phyloP scores from a whole-genome alignment of 92 coral and sea anemone species.

The Micromussa lordhowensis region DNA sequence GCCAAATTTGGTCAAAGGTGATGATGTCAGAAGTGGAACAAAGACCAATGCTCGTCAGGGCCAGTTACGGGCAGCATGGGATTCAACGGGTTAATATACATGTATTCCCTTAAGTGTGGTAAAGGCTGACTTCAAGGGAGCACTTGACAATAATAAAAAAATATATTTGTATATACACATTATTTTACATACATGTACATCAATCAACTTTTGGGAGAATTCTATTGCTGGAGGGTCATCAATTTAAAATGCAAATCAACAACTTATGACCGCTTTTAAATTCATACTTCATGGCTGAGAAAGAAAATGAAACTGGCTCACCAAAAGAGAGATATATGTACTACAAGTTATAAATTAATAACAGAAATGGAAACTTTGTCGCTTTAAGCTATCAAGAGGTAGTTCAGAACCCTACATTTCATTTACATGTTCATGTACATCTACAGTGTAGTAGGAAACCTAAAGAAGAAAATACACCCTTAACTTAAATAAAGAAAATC shows the following conservation, averaged over 20 bases:
- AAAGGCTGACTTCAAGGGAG: no score
- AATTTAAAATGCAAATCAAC: background rate
- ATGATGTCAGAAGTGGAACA: no score
- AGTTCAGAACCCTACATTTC: no score
- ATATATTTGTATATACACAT: no score
- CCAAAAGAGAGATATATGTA: background rate
- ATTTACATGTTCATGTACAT: no score
- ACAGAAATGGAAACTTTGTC: background rate
- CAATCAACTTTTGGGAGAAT: background rate
- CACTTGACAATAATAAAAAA: no score
- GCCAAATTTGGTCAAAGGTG: no score
- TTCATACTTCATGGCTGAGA: constrained; percentile 4
- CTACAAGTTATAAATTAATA: background rate
- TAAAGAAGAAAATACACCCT: background rate
- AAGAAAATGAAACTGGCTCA: background rate
- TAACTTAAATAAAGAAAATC: background rate
- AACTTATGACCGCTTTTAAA: background rate
- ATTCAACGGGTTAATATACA: no score
- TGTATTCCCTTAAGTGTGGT: no score
- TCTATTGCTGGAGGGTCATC: background rate
- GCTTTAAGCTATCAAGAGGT: no score
- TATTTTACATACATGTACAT: background rate
- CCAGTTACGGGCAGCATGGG: no score
- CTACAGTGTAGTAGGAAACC: background rate
- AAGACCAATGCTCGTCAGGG: no score